Base-by-base conservation (phyloP, 2,797 vertebrate genomes). In the Harpagifer antarcticus region DNA sequence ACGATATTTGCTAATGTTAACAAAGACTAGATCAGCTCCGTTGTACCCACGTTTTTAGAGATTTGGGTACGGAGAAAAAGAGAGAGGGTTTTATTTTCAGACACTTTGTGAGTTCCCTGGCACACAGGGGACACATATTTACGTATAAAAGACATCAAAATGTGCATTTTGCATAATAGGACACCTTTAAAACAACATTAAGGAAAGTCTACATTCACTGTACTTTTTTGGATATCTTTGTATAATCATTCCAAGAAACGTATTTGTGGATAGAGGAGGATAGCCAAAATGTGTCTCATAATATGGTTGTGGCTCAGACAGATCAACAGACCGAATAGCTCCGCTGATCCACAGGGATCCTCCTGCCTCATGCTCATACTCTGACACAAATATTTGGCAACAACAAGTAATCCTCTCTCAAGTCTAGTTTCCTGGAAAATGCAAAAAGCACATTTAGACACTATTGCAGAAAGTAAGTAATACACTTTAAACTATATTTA, bases 351-450 rank as follows among this genome's bases (percentile, higher is more conserved):
- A 50, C 57, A 11, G 57, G 66, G 57, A 52, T 78, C 74, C 60
- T 71, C 53, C 33, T 8, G 55, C 68, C 23, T 63, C 45, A 72
- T 71, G 72, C 79, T 77, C 80, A 75, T 52, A 76, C 10, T 48
- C 65, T 59, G 65, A 84, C 69, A 86, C 71, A 74, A 56, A 88
- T 80, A 81, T 70, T 72, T 88, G 88, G 83, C 83, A 84, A 80
- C 71, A 78, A 59, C 60, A 79, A 43, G 33, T 70, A 88, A 90
- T 89, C 82, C 78, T 71, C 57, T 42, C 64, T 67, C 53, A 74
- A 83, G 75, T 79, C 61, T 48, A 43, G 73, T 82, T 86, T 88
- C 76, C 79, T 86, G 80, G 61, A 87, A 86, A 82, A 76, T 0
- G 47, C 57, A 47, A 86, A 66, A 63, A 71, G 40, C 63, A 72